phyloP scores from a whole-genome alignment of 2,888 invertebrate genomes.

The Tipula lateralis region DNA sequence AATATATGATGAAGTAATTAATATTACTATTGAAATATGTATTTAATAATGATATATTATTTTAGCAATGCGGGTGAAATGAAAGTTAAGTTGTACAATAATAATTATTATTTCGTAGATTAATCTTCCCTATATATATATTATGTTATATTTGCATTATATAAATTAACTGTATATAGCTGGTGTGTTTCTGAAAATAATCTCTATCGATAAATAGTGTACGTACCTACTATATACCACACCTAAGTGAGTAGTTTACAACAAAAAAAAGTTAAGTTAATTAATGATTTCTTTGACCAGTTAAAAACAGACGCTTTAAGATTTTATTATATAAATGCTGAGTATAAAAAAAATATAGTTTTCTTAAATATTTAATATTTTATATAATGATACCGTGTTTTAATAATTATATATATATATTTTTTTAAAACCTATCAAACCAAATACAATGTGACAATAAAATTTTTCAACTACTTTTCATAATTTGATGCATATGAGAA shows the following conservation, averaged over 20 bases:
- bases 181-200: neutral
- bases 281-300: neutral
- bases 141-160: neutral
- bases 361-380: neutral
- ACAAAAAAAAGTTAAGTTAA: neutral
- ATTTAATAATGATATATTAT: neutral
- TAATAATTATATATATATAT: neutral
- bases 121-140: neutral
- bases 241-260: neutral
- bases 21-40: neutral
- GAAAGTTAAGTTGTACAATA: neutral
- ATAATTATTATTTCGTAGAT: neutral
- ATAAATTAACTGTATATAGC: neutral
- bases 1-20: neutral
- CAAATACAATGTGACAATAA: neutral
- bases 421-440: neutral
- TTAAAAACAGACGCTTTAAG: neutral
- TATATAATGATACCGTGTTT: neutral
- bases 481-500: neutral
- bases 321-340: neutral
- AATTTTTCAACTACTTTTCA: neutral
- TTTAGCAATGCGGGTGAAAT: conserved; percentile 7
- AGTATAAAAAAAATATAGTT: neutral
- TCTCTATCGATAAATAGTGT: neutral
- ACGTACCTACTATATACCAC: neutral